phyloP scores from a whole-genome alignment of 2,113 vertebrate genomes.

The Hystrix brachyura region DNA sequence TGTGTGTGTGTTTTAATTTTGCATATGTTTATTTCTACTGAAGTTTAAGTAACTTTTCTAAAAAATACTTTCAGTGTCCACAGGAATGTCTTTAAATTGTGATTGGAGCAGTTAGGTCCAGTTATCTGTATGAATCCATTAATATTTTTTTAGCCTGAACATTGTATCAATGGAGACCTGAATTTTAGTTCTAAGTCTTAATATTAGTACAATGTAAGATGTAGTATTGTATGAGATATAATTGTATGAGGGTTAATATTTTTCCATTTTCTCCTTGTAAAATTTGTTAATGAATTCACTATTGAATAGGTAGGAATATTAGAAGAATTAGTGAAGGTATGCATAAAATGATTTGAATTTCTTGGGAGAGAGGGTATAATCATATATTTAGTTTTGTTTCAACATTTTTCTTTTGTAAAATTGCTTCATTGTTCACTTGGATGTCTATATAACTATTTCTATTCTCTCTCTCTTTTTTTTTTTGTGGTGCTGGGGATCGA shows the following conservation, averaged over 20 bases:
- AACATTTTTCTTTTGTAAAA: constrained; percentile 50
- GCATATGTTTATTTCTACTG: constrained; percentile 40
- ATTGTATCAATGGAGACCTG: neutral
- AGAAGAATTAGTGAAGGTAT: constrained; percentile 57
- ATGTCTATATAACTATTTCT: constrained; percentile 34
- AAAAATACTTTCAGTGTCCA: constrained; percentile 20
- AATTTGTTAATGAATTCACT: constrained; percentile 6
- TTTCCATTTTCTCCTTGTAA: neutral
- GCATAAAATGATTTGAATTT: constrained; percentile 55
- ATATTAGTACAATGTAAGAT: neutral
- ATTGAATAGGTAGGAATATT: constrained; percentile 54
- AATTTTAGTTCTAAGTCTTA: constrained; percentile 36
- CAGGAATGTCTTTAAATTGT: constrained; percentile 33
- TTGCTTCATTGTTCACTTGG: constrained; percentile 43
- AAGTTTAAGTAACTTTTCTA: constrained; percentile 58
- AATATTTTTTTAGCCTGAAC: constrained; percentile 34
- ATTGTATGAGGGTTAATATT: constrained; percentile 45
- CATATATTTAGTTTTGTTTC: neutral
- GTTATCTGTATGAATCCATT: constrained; percentile 6
- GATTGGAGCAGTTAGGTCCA: neutral
- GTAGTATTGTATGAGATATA: neutral
- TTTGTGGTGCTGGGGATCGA: no score
- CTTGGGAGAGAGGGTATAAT: constrained; percentile 44
- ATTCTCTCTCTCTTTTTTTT: neutral
- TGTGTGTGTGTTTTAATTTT: constrained; percentile 50